phyloP scores from a whole-genome alignment of 2,113 vertebrate genomes.

The Psilopogon haemacephalus region DNA sequence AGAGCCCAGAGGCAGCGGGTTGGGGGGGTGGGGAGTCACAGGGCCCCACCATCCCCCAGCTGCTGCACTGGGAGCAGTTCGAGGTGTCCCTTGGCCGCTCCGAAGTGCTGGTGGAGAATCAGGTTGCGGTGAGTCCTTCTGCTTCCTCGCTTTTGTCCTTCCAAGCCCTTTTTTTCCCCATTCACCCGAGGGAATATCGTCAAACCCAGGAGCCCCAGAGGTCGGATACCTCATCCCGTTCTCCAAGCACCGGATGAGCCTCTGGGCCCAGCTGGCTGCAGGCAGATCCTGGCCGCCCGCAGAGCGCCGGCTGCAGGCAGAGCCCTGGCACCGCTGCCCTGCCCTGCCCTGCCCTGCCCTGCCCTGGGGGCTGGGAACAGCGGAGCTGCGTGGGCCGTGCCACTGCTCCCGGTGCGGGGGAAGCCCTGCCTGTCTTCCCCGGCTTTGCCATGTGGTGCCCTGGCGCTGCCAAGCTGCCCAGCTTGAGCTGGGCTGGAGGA shows the following conservation, averaged over 20 bases:
- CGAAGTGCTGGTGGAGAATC: neutral
- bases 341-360: neutral
- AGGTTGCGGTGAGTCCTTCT: neutral
- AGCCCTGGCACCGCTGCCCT: neutral
- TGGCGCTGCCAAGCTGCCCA: neutral
- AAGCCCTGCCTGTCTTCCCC: neutral
- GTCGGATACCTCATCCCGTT: rapidly evolving
- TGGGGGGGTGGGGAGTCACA: too few species aligned
- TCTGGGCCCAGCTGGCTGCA: neutral
- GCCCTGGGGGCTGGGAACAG: too few species aligned
- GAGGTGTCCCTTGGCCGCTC: neutral
- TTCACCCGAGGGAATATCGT: rapidly evolving
- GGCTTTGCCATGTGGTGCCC: neutral
- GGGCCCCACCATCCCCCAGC: neutral
- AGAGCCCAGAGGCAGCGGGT: neutral
- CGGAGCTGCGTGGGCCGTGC: neutral
- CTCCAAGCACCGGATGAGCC: rapidly evolving
- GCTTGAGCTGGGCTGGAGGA: neutral
- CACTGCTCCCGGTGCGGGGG: neutral
- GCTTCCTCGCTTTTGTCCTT: neutral
- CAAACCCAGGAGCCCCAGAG: neutral
- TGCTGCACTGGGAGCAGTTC: rapidly evolving
- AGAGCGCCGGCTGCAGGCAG: neutral
- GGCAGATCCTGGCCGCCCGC: neutral
- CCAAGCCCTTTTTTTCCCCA: neutral